phyloP scores from a whole-genome alignment of 2,888 invertebrate genomes.

The Schizotus pectinicornis region DNA sequence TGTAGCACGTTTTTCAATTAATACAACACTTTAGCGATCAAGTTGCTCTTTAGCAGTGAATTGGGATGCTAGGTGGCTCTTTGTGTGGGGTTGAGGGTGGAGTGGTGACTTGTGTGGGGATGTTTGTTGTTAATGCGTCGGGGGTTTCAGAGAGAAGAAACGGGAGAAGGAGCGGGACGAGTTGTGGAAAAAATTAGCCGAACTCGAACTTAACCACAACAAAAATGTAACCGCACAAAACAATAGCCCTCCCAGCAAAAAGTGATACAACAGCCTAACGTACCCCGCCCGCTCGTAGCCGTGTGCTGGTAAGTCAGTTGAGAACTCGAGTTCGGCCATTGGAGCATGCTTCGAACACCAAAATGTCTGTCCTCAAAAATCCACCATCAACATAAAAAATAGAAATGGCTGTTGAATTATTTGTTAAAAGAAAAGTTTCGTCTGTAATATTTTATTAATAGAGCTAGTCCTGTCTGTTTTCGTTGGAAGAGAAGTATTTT shows the following conservation, averaged over 20 bases:
- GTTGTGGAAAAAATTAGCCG: constrained; percentile 94
- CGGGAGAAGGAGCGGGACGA: constrained; percentile 96
- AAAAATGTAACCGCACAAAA: constrained; percentile 55
- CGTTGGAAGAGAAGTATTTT: constrained; percentile 5
- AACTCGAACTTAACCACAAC: constrained; percentile 80
- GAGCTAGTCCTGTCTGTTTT: constrained; percentile 36
- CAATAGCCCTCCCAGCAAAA: constrained; percentile 55
- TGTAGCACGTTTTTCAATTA: too few relatives aligned
- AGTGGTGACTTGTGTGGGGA: too few relatives aligned
- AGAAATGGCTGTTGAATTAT: not conserved
- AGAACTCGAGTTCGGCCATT: constrained; percentile 19
- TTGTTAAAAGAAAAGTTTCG: constrained; percentile 5
- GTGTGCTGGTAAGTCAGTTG: constrained; percentile 39
- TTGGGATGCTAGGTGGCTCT: too few relatives aligned
- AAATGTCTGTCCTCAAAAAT: constrained; percentile 27
- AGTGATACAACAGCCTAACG: constrained; percentile 55
- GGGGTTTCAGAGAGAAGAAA: constrained; percentile 91
- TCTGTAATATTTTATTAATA: constrained; percentile 38
- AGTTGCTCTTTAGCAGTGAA: too few relatives aligned
- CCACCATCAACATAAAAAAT: constrained; percentile 19
- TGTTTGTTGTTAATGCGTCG: too few relatives aligned
- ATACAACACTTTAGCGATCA: too few relatives aligned
- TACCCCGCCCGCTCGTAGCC: constrained; percentile 47
- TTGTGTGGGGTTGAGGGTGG: too few relatives aligned
- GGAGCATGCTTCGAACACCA: constrained; percentile 43